These are phyloP conservation scores for Mylabris sibirica DNA, from an alignment of 2,888 invertebrate genomes.

Conservation along the genomic window DNA sequence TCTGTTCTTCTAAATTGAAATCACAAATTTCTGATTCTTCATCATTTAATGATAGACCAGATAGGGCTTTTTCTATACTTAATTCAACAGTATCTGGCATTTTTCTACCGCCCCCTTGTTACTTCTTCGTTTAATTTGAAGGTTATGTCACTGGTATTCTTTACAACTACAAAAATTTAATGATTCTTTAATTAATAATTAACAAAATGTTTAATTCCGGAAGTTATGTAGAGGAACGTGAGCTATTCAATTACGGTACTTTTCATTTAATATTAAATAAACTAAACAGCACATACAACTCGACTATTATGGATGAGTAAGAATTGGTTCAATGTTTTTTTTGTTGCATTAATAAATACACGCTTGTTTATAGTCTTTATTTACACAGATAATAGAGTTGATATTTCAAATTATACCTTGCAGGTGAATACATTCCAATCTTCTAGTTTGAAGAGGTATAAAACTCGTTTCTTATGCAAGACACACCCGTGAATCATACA, in stretches of 20 bases:
- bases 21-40: constrained; percentile 82
- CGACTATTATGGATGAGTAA: constrained; percentile 9
- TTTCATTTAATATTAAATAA: not conserved
- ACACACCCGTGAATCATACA: constrained; percentile 1
- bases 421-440: constrained; percentile 6
- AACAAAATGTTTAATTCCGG: not conserved
- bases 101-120: too few species aligned
- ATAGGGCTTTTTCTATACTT: constrained; percentile 70
- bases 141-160: not conserved
- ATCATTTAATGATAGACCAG: constrained; percentile 73
- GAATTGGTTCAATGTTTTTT: not conserved
- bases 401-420: not conserved
- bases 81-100: constrained; percentile 70
- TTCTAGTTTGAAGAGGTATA: not conserved
- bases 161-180: not conserved
- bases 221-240: not conserved
- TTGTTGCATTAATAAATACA: not conserved
- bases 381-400: not conserved
- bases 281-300: not conserved
- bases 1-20: constrained; percentile 84
- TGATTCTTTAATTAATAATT: not conserved
- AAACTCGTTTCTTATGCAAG: not conserved
- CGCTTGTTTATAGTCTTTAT: not conserved
- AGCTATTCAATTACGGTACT: constrained; percentile 1
- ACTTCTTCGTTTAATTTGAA: not conserved